Conservation (phyloP, 2,113 vertebrate species). For the Hyaena hyaena region DNA sequence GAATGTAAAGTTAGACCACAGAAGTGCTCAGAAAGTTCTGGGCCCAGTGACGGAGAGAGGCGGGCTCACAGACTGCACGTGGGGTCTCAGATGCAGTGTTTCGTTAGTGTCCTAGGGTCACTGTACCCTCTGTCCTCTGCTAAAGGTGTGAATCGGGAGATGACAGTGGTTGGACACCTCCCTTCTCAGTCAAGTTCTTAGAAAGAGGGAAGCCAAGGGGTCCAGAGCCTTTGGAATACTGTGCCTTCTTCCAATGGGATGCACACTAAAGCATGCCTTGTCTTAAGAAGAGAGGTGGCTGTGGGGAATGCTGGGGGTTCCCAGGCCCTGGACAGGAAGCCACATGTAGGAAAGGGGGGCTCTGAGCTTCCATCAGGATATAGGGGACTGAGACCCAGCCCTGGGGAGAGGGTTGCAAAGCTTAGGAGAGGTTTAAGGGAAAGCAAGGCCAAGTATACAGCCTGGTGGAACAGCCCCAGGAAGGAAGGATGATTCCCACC, state of each 20-base stretch:
- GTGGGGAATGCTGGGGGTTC: neutral
- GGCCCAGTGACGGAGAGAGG: neutral
- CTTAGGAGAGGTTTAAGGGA: neutral
- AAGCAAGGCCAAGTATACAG: neutral
- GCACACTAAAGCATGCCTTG: neutral
- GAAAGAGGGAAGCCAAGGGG: neutral
- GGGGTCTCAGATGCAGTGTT: neutral
- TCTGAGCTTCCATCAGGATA: neutral
- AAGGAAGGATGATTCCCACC: neutral
- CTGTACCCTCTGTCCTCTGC: neutral
- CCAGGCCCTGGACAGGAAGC: neutral
- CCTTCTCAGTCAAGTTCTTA: neutral
- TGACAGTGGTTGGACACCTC: neutral
- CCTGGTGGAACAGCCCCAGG: neutral
- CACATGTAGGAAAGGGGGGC: neutral
- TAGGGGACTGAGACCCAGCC: neutral
- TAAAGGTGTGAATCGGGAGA: neutral
- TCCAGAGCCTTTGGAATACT: neutral
- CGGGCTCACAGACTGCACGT: fast-evolving
- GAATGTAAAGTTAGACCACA: neutral
- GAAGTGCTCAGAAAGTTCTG: fast-evolving
- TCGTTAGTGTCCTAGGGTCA: neutral
- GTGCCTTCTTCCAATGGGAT: neutral
- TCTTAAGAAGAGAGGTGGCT: neutral
- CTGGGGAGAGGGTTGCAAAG: neutral